phyloP scores from a whole-genome alignment of 2,888 invertebrate species.

The Venusia cambrica region DNA sequence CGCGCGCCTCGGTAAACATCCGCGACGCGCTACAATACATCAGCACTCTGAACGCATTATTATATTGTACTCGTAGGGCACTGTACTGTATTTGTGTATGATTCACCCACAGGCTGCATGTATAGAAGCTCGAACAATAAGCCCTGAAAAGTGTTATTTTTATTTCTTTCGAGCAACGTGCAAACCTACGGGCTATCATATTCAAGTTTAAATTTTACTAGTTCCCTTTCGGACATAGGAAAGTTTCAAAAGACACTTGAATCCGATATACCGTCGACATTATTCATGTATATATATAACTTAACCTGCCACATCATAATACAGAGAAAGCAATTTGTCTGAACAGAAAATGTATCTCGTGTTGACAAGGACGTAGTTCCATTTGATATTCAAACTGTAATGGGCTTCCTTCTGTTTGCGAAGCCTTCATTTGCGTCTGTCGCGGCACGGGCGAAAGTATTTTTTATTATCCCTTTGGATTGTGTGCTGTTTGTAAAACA shows the following conservation, averaged over 20 bases:
- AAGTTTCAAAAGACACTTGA: neutral
- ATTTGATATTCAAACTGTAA: constrained; percentile 45
- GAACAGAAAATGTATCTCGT: constrained; percentile 43
- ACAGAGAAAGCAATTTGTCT: constrained; percentile 49
- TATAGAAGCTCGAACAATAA: too few species aligned
- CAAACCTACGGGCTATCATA: too few species aligned
- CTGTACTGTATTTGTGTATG: too few species aligned
- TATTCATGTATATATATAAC: constrained; percentile 20
- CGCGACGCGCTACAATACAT: too few species aligned
- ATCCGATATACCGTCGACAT: constrained; percentile 9
- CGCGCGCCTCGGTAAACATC: too few species aligned
- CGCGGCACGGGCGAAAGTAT: constrained; percentile 16
- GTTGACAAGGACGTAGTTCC: constrained; percentile 46
- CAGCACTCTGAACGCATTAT: too few species aligned
- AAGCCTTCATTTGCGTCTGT: constrained; percentile 28
- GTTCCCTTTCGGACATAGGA: too few species aligned
- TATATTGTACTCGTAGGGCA: too few species aligned
- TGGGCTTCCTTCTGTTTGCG: constrained; percentile 30
- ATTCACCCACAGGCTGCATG: too few species aligned
- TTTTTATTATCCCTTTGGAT: constrained; percentile 13
- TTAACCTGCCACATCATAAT: constrained; percentile 33
- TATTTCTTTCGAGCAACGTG: too few species aligned
- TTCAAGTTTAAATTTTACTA: neutral
- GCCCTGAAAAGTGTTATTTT: too few species aligned
- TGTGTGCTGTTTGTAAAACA: constrained; percentile 4